phyloP scores from a whole-genome alignment of 2,888 invertebrate genomes.

The Clunio marinus region DNA sequence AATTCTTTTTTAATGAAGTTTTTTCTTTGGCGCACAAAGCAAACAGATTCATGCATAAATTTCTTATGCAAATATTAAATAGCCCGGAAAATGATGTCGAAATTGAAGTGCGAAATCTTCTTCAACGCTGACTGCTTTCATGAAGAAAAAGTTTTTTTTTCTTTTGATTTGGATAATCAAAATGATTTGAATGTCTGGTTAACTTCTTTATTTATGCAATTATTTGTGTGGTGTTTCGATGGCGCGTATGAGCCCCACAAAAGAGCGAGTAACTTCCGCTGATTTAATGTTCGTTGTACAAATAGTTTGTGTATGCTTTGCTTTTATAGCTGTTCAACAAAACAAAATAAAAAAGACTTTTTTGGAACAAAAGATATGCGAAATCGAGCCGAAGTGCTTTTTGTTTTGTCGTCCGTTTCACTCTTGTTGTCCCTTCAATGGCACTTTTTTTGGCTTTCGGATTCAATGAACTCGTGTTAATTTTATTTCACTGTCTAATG shows the following conservation, averaged over 20 bases:
- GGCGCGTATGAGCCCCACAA: too few relatives aligned
- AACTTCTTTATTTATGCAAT: too few relatives aligned
- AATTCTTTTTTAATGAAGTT: too few relatives aligned
- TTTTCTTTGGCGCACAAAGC: too few relatives aligned
- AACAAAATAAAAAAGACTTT: background rate
- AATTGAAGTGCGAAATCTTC: background rate
- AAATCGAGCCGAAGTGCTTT: too few relatives aligned
- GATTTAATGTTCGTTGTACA: background rate
- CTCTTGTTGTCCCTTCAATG: background rate
- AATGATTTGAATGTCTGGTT: too few relatives aligned
- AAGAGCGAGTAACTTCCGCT: slow-evolving; percentile 11
- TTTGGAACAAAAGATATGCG: background rate
- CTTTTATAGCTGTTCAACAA: background rate
- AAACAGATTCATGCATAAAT: background rate
- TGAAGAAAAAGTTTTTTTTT: too few relatives aligned
- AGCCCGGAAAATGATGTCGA: background rate
- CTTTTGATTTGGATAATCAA: too few relatives aligned
- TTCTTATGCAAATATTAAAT: background rate
- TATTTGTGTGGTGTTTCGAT: too few relatives aligned
- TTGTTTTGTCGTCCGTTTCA: background rate
- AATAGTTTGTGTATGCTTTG: background rate
- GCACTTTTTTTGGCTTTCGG: background rate
- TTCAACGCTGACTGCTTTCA: too few relatives aligned
- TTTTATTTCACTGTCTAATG: slow-evolving; percentile 30
- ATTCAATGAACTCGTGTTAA: slow-evolving; percentile 25